Conservation (phyloP, 1,140 invertebrate species). For the Lordiphosa mommai region DNA sequence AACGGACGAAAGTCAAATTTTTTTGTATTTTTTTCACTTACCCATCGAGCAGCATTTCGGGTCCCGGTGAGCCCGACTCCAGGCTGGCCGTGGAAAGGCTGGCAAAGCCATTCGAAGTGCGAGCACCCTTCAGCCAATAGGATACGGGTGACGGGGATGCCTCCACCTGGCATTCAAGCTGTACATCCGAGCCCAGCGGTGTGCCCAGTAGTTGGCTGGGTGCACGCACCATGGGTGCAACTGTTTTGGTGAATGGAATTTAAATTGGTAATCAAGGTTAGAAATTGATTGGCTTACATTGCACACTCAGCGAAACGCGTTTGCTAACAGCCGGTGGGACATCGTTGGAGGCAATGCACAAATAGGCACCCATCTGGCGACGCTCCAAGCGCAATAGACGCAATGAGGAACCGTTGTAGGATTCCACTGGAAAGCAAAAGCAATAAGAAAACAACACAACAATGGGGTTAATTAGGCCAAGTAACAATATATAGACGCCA, state of each 20-base stretch:
- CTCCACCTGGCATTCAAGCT: constrained; percentile 90
- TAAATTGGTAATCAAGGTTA: background rate
- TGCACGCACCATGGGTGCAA: constrained; percentile 89
- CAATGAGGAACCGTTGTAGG: constrained; percentile 87
- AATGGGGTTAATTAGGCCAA: too few relatives aligned
- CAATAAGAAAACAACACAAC: too few relatives aligned
- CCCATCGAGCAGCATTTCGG: constrained; percentile 89
- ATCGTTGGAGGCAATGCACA: constrained; percentile 93
- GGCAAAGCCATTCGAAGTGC: constrained; percentile 70
- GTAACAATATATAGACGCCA: too few relatives aligned
- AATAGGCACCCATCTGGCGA: constrained; percentile 91
- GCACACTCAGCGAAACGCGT: constrained; percentile 90
- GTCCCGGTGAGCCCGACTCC: constrained; percentile 73
- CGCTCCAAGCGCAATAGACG: constrained; percentile 88
- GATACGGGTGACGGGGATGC: constrained; percentile 91
- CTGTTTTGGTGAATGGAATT: constrained; percentile 79
- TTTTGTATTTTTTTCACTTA: constrained; percentile 79
- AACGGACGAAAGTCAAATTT: background rate
- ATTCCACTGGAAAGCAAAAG: constrained; percentile 84
- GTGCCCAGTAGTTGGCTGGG: constrained; percentile 91
- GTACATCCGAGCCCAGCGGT: constrained; percentile 88
- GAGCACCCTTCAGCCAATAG: constrained; percentile 90
- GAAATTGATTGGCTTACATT: constrained; percentile 85
- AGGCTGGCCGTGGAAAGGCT: constrained; percentile 67
- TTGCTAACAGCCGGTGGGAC: constrained; percentile 94